These are phyloP conservation scores for Microcebus griseorufus DNA, from an alignment of 2,113 vertebrate genomes.

Conservation along the genomic window DNA sequence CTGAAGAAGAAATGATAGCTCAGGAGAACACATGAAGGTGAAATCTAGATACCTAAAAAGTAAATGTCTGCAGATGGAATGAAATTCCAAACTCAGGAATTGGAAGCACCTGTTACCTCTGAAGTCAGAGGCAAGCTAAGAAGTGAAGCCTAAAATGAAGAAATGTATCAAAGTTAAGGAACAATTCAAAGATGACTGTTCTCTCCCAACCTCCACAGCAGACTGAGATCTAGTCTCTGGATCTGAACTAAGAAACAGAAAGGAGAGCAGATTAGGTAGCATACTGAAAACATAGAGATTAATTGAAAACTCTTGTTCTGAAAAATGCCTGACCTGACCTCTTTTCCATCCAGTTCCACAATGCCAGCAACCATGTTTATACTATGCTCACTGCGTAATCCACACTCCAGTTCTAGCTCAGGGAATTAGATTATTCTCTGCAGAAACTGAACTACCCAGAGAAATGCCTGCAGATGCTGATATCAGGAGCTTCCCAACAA, in stretches of 20 bases:
- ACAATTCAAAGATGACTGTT: neutral
- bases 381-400: neutral
- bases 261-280: neutral
- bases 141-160: neutral
- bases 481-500: neutral
- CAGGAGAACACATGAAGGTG: neutral
- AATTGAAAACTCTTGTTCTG: neutral
- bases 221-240: neutral
- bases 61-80: neutral
- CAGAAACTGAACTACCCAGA: neutral
- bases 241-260: neutral
- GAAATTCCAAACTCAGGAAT: neutral
- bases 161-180: neutral
- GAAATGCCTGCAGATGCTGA: neutral
- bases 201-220: neutral
- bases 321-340: neutral
- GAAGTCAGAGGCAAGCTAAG: neutral
- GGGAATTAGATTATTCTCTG: neutral
- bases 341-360: neutral
- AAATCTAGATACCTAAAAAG: neutral
- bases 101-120: neutral
- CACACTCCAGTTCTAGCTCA: neutral
- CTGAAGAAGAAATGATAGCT: neutral
- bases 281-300: neutral
- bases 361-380: neutral